Evolutionary conservation across 2,113 vertebrate species (phyloP).

Genomic region (Brachionichthys hirsutus): DNA sequence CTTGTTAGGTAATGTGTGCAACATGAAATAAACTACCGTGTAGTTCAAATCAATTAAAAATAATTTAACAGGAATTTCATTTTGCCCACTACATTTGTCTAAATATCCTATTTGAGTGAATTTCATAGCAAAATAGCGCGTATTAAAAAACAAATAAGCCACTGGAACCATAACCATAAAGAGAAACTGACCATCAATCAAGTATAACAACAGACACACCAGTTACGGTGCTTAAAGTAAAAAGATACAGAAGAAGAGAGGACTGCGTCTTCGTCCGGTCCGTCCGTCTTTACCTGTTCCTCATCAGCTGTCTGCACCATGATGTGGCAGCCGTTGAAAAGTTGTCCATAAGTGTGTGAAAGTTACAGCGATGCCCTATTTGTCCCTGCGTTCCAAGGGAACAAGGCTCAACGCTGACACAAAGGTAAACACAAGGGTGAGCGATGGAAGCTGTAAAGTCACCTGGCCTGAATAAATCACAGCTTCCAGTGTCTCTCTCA

Average conservation of each 20-base stretch:
- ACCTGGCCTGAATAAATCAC: constrained; percentile 25
- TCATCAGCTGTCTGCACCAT: constrained; percentile 58
- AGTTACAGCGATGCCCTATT: constrained; percentile 25
- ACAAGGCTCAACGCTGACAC: constrained; percentile 45
- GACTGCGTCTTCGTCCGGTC: constrained; percentile 8
- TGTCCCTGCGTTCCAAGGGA: not conserved
- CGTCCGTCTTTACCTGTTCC: constrained; percentile 57
- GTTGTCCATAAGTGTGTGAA: constrained; percentile 44
- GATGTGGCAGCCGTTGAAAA: constrained; percentile 23
- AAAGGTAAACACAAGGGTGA: constrained; percentile 51
- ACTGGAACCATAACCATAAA: not conserved
- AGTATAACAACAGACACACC: too few relatives aligned
- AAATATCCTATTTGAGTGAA: not conserved
- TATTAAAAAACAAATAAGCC: not conserved
- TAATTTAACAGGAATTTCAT: too few relatives aligned
- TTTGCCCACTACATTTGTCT: not conserved
- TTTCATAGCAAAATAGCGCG: not conserved
- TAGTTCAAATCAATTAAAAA: too few relatives aligned
- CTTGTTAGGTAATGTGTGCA: too few relatives aligned
- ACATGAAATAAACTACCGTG: too few relatives aligned
- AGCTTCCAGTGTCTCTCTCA: constrained; percentile 53
- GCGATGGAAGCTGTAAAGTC: constrained; percentile 41
- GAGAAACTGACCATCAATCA: not conserved
- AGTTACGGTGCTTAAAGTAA: not conserved
- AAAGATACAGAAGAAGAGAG: constrained; percentile 10